Percentiles rank a stretch among this genome's conserved stretches.
phyloP scores from a whole-genome alignment of 2,797 vertebrate genomes.

The Sebastes nivosus region DNA sequence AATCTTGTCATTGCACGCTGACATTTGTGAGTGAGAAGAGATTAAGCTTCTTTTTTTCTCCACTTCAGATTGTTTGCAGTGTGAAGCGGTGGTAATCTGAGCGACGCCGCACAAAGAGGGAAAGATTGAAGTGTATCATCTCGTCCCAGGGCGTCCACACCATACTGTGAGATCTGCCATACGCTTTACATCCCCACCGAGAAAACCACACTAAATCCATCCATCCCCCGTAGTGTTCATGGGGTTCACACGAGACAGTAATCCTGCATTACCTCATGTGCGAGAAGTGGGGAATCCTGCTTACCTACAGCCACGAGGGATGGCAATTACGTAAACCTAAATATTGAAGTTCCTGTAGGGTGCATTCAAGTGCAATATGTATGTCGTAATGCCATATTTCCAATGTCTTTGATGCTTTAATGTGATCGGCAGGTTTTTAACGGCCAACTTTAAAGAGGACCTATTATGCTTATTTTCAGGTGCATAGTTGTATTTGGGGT shows the following conservation, averaged over 20 bases:
- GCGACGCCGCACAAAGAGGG: slow-evolving; percentile 47
- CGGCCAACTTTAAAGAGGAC: background rate
- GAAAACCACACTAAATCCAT: slow-evolving; percentile 58
- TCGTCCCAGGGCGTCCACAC: slow-evolving; percentile 54
- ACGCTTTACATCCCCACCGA: slow-evolving; percentile 54
- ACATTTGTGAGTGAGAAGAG: slow-evolving; percentile 49
- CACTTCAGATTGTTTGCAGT: slow-evolving; percentile 43
- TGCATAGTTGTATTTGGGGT: no score
- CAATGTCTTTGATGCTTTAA: background rate
- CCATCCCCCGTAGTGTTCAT: slow-evolving; percentile 50
- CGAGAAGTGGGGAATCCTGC: slow-evolving; percentile 34
- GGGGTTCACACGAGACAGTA: slow-evolving; percentile 54
- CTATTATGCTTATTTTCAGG: no score
- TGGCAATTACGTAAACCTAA: slow-evolving; percentile 14
- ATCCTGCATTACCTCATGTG: slow-evolving; percentile 54
- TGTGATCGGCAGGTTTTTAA: background rate
- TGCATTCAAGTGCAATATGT: background rate
- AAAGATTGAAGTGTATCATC: slow-evolving; percentile 62
- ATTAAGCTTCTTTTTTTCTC: slow-evolving; percentile 23
- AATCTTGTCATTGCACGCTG: slow-evolving; percentile 44
- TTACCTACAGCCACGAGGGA: slow-evolving; percentile 22
- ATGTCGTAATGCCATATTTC: background rate
- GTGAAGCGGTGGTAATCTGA: slow-evolving; percentile 58
- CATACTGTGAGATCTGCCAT: slow-evolving; percentile 61
- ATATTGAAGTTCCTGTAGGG: background rate